Conservation (phyloP, 2,113 vertebrate genomes). For the Oreocharis arfaki region DNA sequence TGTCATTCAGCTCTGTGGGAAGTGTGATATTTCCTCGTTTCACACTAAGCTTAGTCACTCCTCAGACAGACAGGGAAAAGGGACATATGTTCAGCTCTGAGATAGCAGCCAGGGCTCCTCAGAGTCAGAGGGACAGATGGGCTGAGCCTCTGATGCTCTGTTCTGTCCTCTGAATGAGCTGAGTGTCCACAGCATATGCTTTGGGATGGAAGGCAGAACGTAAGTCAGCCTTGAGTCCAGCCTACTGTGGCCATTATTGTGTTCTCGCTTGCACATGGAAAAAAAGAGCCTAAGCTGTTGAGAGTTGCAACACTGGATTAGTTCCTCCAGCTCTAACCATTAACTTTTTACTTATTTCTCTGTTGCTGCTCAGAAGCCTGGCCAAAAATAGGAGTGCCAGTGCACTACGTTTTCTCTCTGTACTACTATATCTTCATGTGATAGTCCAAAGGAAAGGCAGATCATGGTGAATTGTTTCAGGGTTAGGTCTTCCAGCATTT, state of each 20-base stretch:
- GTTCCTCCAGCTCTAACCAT: neutral
- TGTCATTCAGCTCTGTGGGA: conserved; percentile 30
- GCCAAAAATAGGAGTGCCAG: neutral
- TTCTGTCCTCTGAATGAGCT: neutral
- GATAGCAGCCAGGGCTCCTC: neutral
- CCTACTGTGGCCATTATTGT: neutral
- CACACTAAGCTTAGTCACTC: neutral
- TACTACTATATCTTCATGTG: neutral
- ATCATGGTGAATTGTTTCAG: neutral
- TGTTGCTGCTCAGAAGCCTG: neutral
- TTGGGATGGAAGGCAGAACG: neutral
- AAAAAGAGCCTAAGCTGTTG: neutral
- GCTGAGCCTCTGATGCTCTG: neutral
- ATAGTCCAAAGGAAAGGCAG: neutral
- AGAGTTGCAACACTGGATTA: neutral
- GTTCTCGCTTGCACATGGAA: neutral
- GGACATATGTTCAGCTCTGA: neutral
- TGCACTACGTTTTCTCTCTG: neutral
- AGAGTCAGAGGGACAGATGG: neutral
- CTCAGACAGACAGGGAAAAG: neutral
- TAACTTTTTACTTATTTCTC: neutral
- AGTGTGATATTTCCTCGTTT: conserved; percentile 11
- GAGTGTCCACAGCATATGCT: neutral
- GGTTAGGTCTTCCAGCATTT: neutral
- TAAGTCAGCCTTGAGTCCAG: neutral